Evolutionary conservation across 2,888 invertebrate genomes (phyloP).

Genomic region (Punctoribates punctum): DNA sequence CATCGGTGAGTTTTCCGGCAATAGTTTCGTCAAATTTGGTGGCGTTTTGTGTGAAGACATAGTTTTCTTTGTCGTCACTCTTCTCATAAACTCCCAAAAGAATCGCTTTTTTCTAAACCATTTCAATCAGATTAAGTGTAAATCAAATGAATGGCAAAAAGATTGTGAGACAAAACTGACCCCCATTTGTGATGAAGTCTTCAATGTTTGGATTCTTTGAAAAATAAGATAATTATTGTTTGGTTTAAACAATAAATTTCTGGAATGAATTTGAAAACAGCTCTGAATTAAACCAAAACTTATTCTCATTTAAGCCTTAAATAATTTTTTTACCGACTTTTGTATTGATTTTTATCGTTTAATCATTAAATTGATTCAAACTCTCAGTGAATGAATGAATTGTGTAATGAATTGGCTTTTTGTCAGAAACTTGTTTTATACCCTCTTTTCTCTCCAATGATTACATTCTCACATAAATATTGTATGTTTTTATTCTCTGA

Average conservation of each 20-base stretch:
- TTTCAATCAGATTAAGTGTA: neutral
- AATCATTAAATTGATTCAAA: too few species aligned
- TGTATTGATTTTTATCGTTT: neutral
- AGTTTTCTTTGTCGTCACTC: conserved; percentile 35
- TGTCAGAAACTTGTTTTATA: too few species aligned
- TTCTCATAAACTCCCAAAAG: conserved; percentile 44
- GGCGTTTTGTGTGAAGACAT: conserved; percentile 38
- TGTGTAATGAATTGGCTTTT: too few species aligned
- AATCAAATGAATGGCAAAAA: neutral
- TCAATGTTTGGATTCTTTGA: neutral
- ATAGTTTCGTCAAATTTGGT: conserved; percentile 36
- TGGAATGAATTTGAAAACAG: neutral
- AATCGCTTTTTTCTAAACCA: conserved; percentile 38
- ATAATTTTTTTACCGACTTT: neutral
- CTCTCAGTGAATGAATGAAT: too few species aligned
- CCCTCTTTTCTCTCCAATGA: too few species aligned
- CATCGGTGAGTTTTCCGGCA: conserved; percentile 33
- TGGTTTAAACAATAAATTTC: neutral
- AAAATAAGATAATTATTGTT: neutral
- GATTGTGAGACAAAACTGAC: neutral
- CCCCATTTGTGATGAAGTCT: conserved; percentile 26
- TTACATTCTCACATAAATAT: too few species aligned
- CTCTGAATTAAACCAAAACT: neutral
- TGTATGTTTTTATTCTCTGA: too few species aligned
- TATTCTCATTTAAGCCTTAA: conserved; percentile 7